These are phyloP conservation scores for Oreochromis spilurus DNA, from an alignment of 2,113 vertebrate species.

Conservation along the genomic window DNA sequence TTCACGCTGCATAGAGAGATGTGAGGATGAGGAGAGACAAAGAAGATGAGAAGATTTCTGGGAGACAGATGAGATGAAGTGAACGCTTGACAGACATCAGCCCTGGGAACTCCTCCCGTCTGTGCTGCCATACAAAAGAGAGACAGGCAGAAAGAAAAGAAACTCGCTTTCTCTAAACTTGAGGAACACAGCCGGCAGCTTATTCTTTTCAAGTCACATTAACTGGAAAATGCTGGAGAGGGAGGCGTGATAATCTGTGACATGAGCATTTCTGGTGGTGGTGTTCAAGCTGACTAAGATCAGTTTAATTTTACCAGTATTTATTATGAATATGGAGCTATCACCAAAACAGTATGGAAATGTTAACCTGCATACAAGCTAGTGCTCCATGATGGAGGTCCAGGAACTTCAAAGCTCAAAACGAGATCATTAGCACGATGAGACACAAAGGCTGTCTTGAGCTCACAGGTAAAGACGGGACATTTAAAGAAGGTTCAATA, in stretches of 20 bases:
- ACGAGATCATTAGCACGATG: neutral
- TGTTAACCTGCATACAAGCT: neutral
- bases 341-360: neutral
- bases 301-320: neutral
- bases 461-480: neutral
- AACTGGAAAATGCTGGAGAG: neutral
- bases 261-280: neutral
- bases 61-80: conserved; percentile 14
- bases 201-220: neutral
- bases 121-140: neutral
- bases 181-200: conserved; percentile 1
- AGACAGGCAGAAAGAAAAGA: neutral
- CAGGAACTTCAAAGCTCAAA: neutral
- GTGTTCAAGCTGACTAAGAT: neutral
- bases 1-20: conserved; percentile 6
- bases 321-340: neutral
- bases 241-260: neutral
- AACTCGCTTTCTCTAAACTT: neutral
- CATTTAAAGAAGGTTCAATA: neutral
- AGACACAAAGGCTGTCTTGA: neutral
- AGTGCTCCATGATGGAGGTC: neutral
- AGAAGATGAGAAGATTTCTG: conserved; percentile 24
- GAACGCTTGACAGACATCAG: conserved; percentile 35
- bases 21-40: conserved; percentile 11
- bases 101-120: conserved; percentile 17